phyloP scores from a whole-genome alignment of 2,888 invertebrate species.

The Pristionchus arcanus region DNA sequence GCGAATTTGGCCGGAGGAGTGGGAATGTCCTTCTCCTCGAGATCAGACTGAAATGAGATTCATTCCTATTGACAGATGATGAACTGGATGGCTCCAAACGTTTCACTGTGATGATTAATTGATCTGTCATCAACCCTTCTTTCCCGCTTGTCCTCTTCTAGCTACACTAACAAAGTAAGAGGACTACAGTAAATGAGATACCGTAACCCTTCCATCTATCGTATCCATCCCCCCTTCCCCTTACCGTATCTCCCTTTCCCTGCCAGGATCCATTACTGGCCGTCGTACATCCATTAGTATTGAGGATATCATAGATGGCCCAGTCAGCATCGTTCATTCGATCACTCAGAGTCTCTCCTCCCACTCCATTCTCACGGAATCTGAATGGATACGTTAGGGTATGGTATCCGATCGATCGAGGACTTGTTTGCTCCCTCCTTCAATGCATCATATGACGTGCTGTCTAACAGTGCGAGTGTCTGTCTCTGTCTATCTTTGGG shows the following conservation, averaged over 20 bases:
- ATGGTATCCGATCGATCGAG: conserved; percentile 32
- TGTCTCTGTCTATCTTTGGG: too few species aligned
- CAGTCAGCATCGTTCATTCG: conserved; percentile 56
- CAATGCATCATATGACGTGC: not conserved
- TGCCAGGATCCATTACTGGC: conserved; percentile 41
- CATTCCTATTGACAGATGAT: too few species aligned
- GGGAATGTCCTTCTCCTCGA: conserved; percentile 54
- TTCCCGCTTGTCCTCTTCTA: too few species aligned
- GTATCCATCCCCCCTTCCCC: not conserved
- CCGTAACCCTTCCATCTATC: not conserved
- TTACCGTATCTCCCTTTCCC: conserved; percentile 31
- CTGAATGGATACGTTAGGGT: conserved; percentile 1
- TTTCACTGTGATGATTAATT: too few species aligned
- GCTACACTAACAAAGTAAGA: too few species aligned
- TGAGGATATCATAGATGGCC: conserved; percentile 56
- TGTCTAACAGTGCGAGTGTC: not conserved
- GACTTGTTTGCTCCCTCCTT: not conserved
- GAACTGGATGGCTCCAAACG: too few species aligned
- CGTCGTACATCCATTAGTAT: not conserved
- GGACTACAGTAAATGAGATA: too few species aligned
- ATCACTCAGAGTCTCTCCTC: conserved; percentile 42
- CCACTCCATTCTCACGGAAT: conserved; percentile 54
- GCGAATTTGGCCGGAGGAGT: conserved; percentile 54
- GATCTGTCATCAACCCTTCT: too few species aligned
- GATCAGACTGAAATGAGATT: conserved; percentile 49